phyloP scores from a whole-genome alignment of 2,113 vertebrate species.

The Phrynosoma platyrhinos region DNA sequence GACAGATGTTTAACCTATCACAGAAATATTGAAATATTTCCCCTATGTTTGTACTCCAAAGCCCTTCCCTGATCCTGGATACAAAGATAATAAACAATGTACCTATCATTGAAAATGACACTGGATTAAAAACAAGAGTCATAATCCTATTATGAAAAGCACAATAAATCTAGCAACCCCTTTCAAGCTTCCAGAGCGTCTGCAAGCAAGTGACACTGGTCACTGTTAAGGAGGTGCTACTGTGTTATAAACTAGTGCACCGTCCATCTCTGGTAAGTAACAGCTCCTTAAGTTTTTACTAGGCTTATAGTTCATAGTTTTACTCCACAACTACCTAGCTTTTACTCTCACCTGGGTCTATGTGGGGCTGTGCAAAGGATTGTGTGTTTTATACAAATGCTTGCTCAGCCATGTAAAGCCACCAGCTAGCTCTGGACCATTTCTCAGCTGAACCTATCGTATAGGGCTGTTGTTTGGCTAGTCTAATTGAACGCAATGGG shows the following conservation, averaged over 20 bases:
- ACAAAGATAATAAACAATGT: neutral
- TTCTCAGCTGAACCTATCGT: neutral
- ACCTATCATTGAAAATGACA: conserved; percentile 35
- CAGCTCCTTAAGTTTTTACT: neutral
- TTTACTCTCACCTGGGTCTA: neutral
- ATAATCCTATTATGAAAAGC: conserved; percentile 82
- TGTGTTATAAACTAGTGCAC: conserved; percentile 24
- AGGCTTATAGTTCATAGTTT: neutral
- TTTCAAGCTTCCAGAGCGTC: conserved; percentile 8
- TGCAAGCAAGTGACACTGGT: neutral
- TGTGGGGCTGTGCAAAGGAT: neutral
- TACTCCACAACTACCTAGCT: neutral
- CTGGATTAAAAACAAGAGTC: conserved; percentile 64
- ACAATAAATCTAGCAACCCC: conserved; percentile 79
- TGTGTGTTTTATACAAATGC: neutral
- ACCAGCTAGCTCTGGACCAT: neutral
- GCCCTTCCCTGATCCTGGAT: neutral
- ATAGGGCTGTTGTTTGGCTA: neutral
- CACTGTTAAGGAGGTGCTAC: conserved; percentile 4
- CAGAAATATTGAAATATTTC: neutral
- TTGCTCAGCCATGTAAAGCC: neutral
- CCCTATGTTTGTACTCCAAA: too few relatives aligned
- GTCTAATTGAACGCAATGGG: neutral
- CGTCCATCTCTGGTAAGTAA: conserved; percentile 28
- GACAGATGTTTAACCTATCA: neutral